A percentile compares a stretch with the other conserved stretches of the same genome.
Evolutionary conservation across 2,888 invertebrate genomes (phyloP).

Genomic region (Theodoxus fluviatilis): DNA sequence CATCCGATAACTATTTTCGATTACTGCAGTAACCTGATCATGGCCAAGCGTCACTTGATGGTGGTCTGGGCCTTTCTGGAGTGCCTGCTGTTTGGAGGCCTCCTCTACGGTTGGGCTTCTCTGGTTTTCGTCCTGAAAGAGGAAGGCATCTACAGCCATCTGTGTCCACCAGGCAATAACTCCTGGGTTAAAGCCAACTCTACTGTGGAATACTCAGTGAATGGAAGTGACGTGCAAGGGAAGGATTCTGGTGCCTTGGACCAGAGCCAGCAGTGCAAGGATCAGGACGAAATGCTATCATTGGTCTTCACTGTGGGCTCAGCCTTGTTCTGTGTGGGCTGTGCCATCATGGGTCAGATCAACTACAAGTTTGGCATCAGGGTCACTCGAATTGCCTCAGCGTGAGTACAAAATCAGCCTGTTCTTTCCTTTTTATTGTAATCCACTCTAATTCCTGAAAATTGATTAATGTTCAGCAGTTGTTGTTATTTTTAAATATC

Average conservation of each 20-base stretch:
- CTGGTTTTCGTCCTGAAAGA: conserved; percentile 46
- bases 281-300: conserved; percentile 40
- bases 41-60: no score
- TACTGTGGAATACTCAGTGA: neutral
- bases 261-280: conserved; percentile 30
- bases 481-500: neutral
- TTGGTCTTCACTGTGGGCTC: conserved; percentile 48
- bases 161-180: conserved; percentile 38
- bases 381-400: conserved; percentile 40
- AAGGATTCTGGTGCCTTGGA: conserved; percentile 25
- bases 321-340: conserved; percentile 45
- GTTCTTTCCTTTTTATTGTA: no score
- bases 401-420: conserved; percentile 37
- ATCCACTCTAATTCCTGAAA: neutral
- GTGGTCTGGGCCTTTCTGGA: conserved; percentile 46
- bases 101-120: conserved; percentile 52
- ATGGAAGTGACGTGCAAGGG: neutral
- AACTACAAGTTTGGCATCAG: conserved; percentile 51
- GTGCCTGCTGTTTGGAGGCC: conserved; percentile 45
- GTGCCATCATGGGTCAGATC: conserved; percentile 48
- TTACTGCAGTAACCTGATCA: no score
- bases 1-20: no score
- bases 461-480: neutral
- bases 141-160: conserved; percentile 41
- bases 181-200: no score